These are phyloP conservation scores for Callinectes sapidus DNA, from an alignment of 2,888 invertebrate genomes.

Conservation along the genomic window DNA sequence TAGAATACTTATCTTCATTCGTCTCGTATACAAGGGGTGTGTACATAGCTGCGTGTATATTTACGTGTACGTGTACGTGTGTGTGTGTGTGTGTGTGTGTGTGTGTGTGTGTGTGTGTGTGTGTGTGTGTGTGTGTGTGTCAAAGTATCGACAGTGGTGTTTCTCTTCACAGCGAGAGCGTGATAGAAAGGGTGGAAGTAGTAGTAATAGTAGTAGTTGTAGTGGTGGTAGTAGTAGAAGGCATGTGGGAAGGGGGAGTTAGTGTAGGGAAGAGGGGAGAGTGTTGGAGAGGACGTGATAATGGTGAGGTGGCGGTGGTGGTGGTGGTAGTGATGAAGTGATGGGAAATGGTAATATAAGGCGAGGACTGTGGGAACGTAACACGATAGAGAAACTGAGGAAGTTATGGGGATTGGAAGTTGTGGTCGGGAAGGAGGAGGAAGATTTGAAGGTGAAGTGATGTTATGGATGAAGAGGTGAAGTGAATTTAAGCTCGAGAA, in stretches of 20 bases:
- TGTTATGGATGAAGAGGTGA: not conserved
- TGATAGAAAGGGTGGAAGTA: not conserved
- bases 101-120: conserved; percentile 37
- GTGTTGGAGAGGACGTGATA: conserved; percentile 6
- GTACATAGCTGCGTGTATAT: conserved; percentile 34
- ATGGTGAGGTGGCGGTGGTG: not conserved
- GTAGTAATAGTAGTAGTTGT: too few species aligned
- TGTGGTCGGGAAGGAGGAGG: not conserved
- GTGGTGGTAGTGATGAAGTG: not conserved
- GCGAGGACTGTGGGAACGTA: not conserved
- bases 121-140: conserved; percentile 19
- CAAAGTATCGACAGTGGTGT: not conserved
- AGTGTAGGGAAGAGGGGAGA: not conserved
- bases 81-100: conserved; percentile 41
- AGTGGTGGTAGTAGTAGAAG: not conserved
- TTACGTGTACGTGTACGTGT: not conserved
- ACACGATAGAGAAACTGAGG: not conserved
- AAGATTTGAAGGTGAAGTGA: not conserved
- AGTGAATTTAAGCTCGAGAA: not conserved
- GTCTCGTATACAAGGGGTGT: conserved; percentile 16
- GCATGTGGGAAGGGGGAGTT: not conserved
- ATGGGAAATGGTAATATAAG: not conserved
- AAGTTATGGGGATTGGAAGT: not conserved
- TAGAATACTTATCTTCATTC: conserved; percentile 28
- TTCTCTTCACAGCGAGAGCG: not conserved